Conservation (phyloP, 2,888 invertebrate species). For the Mellilla xanthometata region DNA sequence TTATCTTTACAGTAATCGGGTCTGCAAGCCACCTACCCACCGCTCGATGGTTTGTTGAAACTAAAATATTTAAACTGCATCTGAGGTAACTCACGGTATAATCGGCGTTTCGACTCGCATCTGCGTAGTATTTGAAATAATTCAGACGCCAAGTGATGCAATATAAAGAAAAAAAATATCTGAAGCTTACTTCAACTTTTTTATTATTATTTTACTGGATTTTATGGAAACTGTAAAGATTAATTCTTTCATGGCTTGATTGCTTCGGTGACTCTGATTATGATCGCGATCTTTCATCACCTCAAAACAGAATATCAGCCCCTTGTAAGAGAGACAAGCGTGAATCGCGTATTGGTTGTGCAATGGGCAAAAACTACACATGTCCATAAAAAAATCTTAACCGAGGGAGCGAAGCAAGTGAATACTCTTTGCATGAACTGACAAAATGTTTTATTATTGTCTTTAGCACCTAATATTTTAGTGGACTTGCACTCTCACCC, state of each 20-base stretch:
- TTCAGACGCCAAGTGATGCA: not conserved
- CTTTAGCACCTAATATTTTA: too few relatives aligned
- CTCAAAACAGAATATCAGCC: constrained; percentile 28
- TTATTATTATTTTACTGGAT: too few relatives aligned
- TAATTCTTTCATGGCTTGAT: too few relatives aligned
- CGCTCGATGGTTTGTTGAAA: constrained; percentile 48
- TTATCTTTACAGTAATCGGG: constrained; percentile 42
- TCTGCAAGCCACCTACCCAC: constrained; percentile 37
- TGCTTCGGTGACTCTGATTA: not conserved
- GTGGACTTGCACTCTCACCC: too few relatives aligned
- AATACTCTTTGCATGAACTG: too few relatives aligned
- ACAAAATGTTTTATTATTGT: too few relatives aligned
- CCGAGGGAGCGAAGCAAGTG: too few relatives aligned
- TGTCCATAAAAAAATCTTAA: constrained; percentile 48
- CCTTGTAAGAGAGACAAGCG: constrained; percentile 29
- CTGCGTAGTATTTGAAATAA: constrained; percentile 12
- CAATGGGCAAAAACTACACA: constrained; percentile 44
- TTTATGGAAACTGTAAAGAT: too few relatives aligned
- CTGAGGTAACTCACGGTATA: constrained; percentile 28
- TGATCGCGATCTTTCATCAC: constrained; percentile 22
- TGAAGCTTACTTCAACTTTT: too few relatives aligned
- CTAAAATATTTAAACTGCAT: constrained; percentile 53
- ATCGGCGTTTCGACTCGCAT: constrained; percentile 15
- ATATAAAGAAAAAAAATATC: not conserved
- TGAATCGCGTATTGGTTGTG: constrained; percentile 37